Evolutionary conservation across 1,140 invertebrate species (phyloP).

Genomic region (Sarcophaga peregrina): DNA sequence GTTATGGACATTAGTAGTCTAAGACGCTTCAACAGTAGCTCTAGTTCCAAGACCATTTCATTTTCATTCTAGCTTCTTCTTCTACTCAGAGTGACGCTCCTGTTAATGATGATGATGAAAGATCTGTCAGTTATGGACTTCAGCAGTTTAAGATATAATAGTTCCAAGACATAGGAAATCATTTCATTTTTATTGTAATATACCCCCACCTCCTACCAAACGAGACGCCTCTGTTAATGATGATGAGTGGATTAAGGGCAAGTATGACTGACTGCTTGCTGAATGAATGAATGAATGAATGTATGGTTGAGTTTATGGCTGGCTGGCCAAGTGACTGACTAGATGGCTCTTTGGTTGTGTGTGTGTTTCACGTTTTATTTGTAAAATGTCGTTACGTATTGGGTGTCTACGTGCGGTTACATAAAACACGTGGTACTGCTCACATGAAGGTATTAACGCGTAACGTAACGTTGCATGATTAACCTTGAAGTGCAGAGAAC

Average conservation of each 20-base stretch:
- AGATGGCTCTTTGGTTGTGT: conserved; percentile 15
- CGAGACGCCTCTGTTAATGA: not conserved
- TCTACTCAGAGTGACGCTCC: not conserved
- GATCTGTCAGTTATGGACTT: no score
- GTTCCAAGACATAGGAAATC: no score
- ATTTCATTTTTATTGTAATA: not conserved
- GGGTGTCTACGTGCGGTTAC: conserved; percentile 53
- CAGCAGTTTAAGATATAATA: no score
- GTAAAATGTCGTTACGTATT: not conserved
- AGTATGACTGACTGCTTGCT: conserved; percentile 17
- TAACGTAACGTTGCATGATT: conserved; percentile 64
- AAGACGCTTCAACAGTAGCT: no score
- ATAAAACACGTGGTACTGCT: conserved; percentile 64
- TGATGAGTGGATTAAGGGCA: conserved; percentile 30
- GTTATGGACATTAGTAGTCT: no score
- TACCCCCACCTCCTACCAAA: not conserved
- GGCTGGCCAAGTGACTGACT: conserved; percentile 24
- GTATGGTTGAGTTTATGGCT: conserved; percentile 11
- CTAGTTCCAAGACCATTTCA: no score
- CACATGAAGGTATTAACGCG: conserved; percentile 67
- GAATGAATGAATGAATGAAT: not conserved
- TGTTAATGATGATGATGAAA: no score
- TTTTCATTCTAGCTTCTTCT: not conserved
- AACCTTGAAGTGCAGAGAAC: conserved; percentile 54
- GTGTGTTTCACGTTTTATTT: not conserved